Evolutionary conservation across 2,797 vertebrate genomes (phyloP).

Genomic region (Urophycis tenuis): DNA sequence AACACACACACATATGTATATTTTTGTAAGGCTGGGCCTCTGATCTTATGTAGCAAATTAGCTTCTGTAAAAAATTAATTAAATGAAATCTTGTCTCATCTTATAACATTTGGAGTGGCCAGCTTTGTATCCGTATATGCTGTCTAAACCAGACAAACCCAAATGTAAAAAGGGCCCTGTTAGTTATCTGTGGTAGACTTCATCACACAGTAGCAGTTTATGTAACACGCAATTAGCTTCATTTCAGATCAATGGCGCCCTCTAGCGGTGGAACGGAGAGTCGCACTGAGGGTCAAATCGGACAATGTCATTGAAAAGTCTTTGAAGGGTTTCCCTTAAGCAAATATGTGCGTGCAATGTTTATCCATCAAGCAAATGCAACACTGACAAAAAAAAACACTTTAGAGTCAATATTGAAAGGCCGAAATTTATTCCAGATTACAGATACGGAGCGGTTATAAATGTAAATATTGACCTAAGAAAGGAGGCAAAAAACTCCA

Average conservation of each 20-base stretch:
- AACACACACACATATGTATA: slow-evolving; percentile 9
- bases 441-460: background rate
- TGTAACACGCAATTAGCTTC: slow-evolving; percentile 41
- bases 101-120: background rate
- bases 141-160: slow-evolving; percentile 42
- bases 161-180: slow-evolving; percentile 45
- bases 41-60: background rate
- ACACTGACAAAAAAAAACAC: background rate
- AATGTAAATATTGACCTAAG: background rate
- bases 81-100: background rate
- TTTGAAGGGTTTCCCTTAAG: background rate
- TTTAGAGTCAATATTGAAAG: background rate
- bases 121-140: slow-evolving; percentile 32
- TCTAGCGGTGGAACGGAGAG: slow-evolving; percentile 52
- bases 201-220: slow-evolving; percentile 59
- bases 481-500: background rate
- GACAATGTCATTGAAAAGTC: slow-evolving; percentile 54
- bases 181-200: slow-evolving; percentile 62
- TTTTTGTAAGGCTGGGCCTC: slow-evolving; percentile 9
- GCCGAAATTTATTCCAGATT: background rate
- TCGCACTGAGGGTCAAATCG: slow-evolving; percentile 56
- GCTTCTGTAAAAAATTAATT: too few species aligned
- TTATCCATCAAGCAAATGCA: background rate
- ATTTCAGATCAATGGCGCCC: slow-evolving; percentile 53
- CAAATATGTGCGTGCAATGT: background rate